phyloP scores from a whole-genome alignment of 2,113 vertebrate genomes.

The Chionis minor region DNA sequence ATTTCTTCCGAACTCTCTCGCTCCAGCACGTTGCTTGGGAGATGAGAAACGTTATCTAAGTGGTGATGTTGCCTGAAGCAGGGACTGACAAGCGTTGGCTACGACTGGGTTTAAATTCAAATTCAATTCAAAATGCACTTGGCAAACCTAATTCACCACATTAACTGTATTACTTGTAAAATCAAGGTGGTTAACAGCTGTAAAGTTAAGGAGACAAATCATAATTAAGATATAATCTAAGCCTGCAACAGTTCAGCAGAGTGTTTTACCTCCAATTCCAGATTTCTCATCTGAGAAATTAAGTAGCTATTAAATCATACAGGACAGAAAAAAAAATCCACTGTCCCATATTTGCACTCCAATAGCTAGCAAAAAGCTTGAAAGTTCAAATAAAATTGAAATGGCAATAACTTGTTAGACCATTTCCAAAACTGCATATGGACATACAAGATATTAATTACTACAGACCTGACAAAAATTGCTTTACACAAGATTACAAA shows the following conservation, averaged over 20 bases:
- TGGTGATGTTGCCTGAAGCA: neutral
- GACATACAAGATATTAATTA: neutral
- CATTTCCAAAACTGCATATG: neutral
- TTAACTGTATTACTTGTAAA: neutral
- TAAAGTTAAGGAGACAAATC: neutral
- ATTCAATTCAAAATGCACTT: neutral
- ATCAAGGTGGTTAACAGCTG: neutral
- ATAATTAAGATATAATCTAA: conserved; percentile 8
- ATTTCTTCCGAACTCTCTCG: neutral
- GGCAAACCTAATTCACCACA: neutral
- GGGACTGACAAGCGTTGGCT: neutral
- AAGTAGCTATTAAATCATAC: neutral
- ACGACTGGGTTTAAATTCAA: neutral
- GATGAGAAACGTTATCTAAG: neutral
- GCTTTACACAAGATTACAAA: neutral
- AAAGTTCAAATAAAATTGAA: conserved; percentile 4
- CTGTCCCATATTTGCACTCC: neutral
- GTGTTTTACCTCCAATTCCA: neutral
- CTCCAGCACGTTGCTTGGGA: neutral
- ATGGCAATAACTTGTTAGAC: neutral
- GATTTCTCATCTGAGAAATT: conserved; percentile 1
- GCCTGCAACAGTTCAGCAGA: neutral
- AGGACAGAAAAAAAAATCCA: neutral
- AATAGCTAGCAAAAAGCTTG: neutral
- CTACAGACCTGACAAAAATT: neutral